Conservation (phyloP, 2,797 vertebrate genomes). For the Anguilla pacifica region DNA sequence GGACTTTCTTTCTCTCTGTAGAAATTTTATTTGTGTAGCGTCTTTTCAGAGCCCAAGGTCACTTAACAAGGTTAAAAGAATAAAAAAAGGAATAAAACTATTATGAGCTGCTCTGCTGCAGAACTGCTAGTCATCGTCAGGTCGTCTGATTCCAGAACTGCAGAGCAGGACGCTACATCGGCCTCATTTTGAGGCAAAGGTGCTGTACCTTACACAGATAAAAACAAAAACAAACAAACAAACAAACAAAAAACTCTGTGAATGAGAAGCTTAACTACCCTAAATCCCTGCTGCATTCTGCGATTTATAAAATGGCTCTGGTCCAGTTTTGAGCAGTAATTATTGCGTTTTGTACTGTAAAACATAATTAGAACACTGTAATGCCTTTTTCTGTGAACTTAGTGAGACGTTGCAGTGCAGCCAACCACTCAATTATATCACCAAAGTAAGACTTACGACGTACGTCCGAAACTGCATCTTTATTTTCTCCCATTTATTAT, state of each 20-base stretch:
- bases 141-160: neutral
- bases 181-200: neutral
- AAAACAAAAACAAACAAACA: neutral
- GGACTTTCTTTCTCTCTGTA: no score
- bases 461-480: neutral
- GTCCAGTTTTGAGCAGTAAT: neutral
- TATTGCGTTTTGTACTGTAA: neutral
- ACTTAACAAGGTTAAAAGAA: no score
- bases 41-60: no score
- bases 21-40: no score
- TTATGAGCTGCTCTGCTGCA: no score
- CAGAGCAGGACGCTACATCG: neutral
- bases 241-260: neutral
- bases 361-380: neutral
- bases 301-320: neutral
- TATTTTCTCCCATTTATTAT: constrained; percentile 11
- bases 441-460: neutral
- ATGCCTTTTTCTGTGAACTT: neutral
- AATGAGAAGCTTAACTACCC: neutral
- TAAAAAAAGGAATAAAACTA: no score
- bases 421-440: neutral
- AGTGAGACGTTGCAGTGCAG: neutral
- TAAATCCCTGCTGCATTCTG: neutral
- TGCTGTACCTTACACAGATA: neutral
- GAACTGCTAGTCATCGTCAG: neutral